Conservation (phyloP, 1,140 invertebrate species). For the Drosophila littoralis region DNA sequence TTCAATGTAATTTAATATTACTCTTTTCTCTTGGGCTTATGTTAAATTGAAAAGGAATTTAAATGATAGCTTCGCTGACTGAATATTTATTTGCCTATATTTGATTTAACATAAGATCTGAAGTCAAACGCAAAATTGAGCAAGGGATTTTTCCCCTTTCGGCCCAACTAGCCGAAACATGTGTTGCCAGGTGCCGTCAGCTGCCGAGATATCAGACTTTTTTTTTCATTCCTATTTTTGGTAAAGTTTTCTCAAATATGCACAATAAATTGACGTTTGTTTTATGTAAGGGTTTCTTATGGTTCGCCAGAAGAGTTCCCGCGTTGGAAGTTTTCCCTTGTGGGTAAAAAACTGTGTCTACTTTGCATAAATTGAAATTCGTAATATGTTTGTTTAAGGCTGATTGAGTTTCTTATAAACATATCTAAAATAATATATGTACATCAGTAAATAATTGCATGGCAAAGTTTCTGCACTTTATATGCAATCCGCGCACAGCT, state of each 20-base stretch:
- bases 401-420: slow-evolving; percentile 9
- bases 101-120: neutral
- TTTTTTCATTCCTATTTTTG: neutral
- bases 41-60: neutral
- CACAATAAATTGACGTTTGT: slow-evolving; percentile 31
- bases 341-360: slow-evolving; percentile 7
- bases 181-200: slow-evolving; percentile 36
- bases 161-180: slow-evolving; percentile 31
- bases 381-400: slow-evolving; percentile 23
- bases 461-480: slow-evolving; percentile 1
- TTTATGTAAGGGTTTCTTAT: slow-evolving; percentile 3
- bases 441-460: slow-evolving; percentile 1
- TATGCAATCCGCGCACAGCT: slow-evolving; percentile 38
- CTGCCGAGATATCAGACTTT: neutral
- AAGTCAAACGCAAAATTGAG: neutral
- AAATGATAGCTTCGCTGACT: neutral
- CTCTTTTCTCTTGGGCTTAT: no score
- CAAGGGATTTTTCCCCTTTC: neutral
- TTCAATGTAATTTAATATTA: no score
- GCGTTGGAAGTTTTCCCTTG: neutral
- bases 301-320: neutral
- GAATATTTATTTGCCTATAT: no score
- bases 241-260: slow-evolving; percentile 13
- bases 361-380: slow-evolving; percentile 26
- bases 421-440: neutral